phyloP scores from a whole-genome alignment of 2,113 vertebrate genomes.

The Daubentonia madagascariensis region DNA sequence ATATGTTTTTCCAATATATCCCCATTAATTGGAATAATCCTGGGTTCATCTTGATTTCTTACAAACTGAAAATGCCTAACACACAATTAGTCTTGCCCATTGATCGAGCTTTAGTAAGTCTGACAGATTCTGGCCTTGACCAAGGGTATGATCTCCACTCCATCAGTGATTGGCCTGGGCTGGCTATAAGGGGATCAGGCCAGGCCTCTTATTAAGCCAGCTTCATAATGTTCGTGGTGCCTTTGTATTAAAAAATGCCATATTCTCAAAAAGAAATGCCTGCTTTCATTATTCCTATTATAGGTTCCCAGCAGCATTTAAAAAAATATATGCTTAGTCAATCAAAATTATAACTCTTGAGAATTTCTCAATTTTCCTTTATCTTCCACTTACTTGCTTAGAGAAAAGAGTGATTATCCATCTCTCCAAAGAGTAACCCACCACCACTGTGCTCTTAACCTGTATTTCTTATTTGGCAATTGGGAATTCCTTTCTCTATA shows the following conservation, averaged over 20 bases:
- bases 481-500: neutral
- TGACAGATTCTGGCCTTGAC: neutral
- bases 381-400: neutral
- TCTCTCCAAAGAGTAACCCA: rapidly evolving
- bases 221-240: neutral
- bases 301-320: neutral
- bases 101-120: neutral
- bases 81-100: neutral
- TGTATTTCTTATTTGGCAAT: neutral
- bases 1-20: neutral
- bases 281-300: neutral
- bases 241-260: neutral
- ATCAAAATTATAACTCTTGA: neutral
- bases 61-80: neutral
- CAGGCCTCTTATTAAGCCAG: neutral
- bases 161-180: neutral
- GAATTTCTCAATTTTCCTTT: neutral
- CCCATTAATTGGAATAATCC: neutral
- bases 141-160: neutral
- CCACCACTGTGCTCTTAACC: neutral
- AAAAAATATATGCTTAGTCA: neutral
- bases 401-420: neutral
- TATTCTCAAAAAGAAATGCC: neutral
- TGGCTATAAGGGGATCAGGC: neutral
- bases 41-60: neutral